A percentile compares a stretch with the other conserved stretches of the same genome.
These are phyloP conservation scores for Dicerorhinus sumatrensis DNA, from an alignment of 2,113 vertebrate species.

Conservation along the genomic window DNA sequence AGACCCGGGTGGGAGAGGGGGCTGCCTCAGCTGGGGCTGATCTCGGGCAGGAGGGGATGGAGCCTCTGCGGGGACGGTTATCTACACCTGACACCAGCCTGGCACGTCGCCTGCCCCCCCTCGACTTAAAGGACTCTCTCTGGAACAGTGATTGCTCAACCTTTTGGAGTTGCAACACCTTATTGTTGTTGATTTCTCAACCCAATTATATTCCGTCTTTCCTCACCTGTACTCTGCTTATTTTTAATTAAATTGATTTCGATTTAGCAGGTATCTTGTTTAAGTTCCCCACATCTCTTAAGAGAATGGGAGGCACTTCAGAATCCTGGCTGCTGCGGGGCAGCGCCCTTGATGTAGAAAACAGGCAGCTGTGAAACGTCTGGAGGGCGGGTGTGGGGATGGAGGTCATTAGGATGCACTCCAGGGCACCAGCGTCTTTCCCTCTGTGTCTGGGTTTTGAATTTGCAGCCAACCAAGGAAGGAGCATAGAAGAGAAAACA, in stretches of 20 bases:
- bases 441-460: not conserved
- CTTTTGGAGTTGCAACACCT: not conserved
- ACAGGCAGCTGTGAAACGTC: not conserved
- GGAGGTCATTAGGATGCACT: accelerated
- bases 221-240: not conserved
- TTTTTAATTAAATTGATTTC: not conserved
- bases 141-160: not conserved
- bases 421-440: accelerated
- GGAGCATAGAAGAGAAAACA: too few species aligned
- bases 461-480: not conserved
- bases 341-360: not conserved
- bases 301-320: not conserved
- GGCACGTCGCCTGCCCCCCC: not conserved
- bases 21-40: too few species aligned
- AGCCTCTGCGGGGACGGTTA: not conserved
- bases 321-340: too few species aligned
- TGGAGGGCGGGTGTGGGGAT: not conserved
- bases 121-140: not conserved
- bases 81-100: not conserved
- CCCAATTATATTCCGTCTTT: not conserved
- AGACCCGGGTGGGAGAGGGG: not conserved
- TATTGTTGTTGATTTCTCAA: not conserved
- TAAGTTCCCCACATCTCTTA: not conserved
- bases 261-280: not conserved
- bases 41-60: not conserved